Conservation (phyloP, 2,888 invertebrate genomes). For the Lacanobia oleracea region DNA sequence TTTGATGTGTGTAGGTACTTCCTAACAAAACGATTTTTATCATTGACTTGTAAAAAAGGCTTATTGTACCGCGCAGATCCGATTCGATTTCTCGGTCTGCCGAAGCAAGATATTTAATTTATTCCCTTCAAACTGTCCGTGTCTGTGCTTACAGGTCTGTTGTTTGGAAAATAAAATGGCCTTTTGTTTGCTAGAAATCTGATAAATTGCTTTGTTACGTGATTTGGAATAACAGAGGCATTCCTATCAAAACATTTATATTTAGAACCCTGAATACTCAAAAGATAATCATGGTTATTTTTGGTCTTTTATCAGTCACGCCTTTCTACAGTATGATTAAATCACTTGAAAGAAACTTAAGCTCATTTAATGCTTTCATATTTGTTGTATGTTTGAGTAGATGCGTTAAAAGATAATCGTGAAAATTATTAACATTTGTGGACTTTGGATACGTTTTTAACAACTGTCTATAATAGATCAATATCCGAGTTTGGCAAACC, state of each 20-base stretch:
- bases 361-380: no score
- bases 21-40: constrained; percentile 42
- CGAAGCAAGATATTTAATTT: constrained; percentile 70
- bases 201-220: constrained; percentile 53
- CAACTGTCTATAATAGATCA: no score
- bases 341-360: no score
- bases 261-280: background rate
- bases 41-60: constrained; percentile 60
- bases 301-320: background rate
- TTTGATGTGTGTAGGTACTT: no score
- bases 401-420: no score
- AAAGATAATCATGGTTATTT: background rate
- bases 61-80: constrained; percentile 46
- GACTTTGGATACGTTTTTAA: no score
- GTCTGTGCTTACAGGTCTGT: constrained; percentile 49
- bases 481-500: no score
- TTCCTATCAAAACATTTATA: background rate
- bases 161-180: constrained; percentile 48
- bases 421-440: no score
- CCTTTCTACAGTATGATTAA: background rate
- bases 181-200: constrained; percentile 43
- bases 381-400: no score
- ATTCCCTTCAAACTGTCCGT: constrained; percentile 62
- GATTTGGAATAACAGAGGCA: constrained; percentile 29
- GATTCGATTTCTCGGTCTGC: constrained; percentile 70